Conservation (phyloP, 2,113 vertebrate genomes). For the Oreocharis arfaki region DNA sequence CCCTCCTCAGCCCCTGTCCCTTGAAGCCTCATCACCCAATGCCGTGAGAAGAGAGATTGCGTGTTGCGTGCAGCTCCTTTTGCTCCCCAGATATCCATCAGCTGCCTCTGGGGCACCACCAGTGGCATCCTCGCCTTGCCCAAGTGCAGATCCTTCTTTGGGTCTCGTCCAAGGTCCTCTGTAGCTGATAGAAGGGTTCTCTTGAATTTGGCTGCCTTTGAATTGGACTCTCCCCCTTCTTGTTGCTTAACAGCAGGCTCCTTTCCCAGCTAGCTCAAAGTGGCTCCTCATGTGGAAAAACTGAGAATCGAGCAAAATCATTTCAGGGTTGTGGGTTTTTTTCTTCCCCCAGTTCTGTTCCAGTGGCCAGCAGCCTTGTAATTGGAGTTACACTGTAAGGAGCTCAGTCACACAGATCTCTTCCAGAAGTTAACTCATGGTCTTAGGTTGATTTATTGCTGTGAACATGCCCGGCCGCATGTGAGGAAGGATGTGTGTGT, state of each 20-base stretch:
- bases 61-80: background rate
- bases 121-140: background rate
- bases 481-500: constrained; percentile 13
- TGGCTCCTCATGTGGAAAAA: constrained; percentile 32
- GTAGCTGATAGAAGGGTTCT: background rate
- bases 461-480: background rate
- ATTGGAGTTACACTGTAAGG: background rate
- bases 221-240: background rate
- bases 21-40: background rate
- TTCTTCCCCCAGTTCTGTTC: background rate
- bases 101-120: background rate
- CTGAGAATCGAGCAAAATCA: constrained; percentile 19
- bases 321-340: background rate
- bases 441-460: background rate
- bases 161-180: background rate
- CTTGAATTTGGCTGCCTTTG: background rate
- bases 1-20: rapidly evolving
- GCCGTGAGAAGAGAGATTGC: background rate
- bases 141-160: background rate
- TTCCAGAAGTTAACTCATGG: background rate
- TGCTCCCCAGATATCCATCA: background rate
- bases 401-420: background rate
- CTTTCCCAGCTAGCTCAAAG: constrained; percentile 15
- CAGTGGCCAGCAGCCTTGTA: background rate
- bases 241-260: background rate